Base-by-base conservation (phyloP, 2,888 invertebrate genomes). In the Micoletzkya japonica region DNA sequence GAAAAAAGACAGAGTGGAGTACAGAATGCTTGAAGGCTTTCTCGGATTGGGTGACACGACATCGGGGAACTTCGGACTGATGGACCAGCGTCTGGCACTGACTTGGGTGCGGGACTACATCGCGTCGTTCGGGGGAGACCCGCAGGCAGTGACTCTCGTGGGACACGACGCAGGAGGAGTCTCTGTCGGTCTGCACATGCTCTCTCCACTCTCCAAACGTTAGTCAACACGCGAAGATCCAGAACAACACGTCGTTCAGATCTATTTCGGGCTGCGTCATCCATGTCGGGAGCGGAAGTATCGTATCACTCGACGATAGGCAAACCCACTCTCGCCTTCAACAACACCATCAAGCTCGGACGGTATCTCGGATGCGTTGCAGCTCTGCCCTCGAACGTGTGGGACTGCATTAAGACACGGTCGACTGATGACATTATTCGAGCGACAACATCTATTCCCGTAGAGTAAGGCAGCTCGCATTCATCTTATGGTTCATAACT, bases 121-220 rank as follows among this genome's bases (percentile, higher is more conserved):
- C 66, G 88, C 88, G 56, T 89, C 90, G 58, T 93, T 94, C 85
- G 92, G 92, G 32, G 94, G 94, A 4, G 91, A 93, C 86, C 90
- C 91, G 0, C 89, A 90, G 56, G 89, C 90, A 74, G 89, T 93
- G n/a, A 93, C 93, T 0, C 86, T 94, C 0, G 89, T 92, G 81
- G 94, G 94, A 0, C 92, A 93, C 86, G 91, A 91, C 34, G 91
- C 92, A 44, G 88, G 88, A 0, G 88, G 87, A 4, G 87, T 87
- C 4, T 86, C 86, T 73, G 87, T 87, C 2, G 87, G 87, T 1
- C 82, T 88, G 37, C 87, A 88, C 72, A 84, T 88, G 77, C 77
- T 88, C 39, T 86, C 87, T 0, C 86, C 86, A 1, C 81, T 81
- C 61, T 86, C 86, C 0, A 76, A 77, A 54, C 66, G 79, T 81